phyloP scores from a whole-genome alignment of 1,140 invertebrate species.

The Zaprionus ghesquierei region DNA sequence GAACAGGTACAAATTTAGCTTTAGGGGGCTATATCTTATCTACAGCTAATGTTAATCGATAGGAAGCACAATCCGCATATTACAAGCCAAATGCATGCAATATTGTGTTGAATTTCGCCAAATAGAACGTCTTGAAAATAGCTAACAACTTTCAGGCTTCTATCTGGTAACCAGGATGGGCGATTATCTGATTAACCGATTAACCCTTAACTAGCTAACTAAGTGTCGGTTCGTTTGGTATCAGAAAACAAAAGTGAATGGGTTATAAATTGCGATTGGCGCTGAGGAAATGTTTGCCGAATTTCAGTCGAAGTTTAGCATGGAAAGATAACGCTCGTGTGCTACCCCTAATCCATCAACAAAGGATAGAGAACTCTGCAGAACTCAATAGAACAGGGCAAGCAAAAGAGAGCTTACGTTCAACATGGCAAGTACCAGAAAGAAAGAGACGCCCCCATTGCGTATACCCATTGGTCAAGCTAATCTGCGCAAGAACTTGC shows the following conservation, averaged over 20 bases:
- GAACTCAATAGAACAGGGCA: not conserved
- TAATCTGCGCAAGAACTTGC: not conserved
- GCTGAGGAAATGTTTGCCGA: constrained; percentile 7
- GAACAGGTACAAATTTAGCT: constrained; percentile 1
- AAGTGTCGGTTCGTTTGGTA: not conserved
- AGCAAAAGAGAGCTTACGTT: not conserved
- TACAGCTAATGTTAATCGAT: constrained; percentile 22
- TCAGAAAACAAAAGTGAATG: not conserved
- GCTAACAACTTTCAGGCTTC: not conserved
- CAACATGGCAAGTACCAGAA: constrained; percentile 7
- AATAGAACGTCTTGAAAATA: not conserved
- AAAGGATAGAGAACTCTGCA: not conserved
- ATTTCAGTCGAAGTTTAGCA: constrained; percentile 48
- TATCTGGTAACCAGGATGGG: not conserved
- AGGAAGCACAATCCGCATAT: not conserved
- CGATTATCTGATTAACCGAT: constrained; percentile 13
- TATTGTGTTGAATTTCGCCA: not conserved
- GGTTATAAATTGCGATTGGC: not conserved
- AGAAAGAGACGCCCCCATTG: constrained; percentile 12
- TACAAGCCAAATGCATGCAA: not conserved
- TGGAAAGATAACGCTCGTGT: constrained; percentile 40
- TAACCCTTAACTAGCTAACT: not conserved
- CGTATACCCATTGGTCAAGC: constrained; percentile 41
- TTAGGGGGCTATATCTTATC: constrained; percentile 32
- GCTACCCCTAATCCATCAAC: constrained; percentile 12